Base-by-base conservation (phyloP, 2,113 vertebrate genomes). In the Saccopteryx leptura region DNA sequence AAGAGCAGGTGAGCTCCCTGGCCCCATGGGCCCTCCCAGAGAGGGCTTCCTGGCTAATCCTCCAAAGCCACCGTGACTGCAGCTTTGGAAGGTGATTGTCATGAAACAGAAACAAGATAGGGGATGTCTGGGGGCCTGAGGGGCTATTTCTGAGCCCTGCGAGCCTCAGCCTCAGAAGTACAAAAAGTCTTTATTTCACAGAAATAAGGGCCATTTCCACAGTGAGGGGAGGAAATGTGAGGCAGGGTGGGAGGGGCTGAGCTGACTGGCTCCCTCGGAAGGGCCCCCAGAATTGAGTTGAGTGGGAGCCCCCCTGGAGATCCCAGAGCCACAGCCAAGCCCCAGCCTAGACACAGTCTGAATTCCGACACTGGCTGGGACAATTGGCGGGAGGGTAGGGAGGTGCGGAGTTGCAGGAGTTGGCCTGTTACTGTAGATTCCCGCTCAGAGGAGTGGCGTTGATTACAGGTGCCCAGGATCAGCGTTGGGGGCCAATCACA, bases 131-230 rank as follows among this genome's bases (percentile, higher is more conserved):
- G 52, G 50, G 78, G 79, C 9, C 69, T n/a, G 5, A 71, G 52
- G 50, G 90, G 63, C 78, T 89, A 1, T 71, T 61, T 81, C 46
- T 74, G 54, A 92, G 54, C 11, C 39, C 66, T 58, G 26, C 46
- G 50, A 50, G 19, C 68, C 78, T 91, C 48, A 33, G 50, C 28
- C 86, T 39, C 63, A 46, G 58, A 86, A 88, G 39, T 97, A 95
- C 8, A 97, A 94, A 97, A 96, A 39, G 46, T 92, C 69, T 98
- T 98, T 97, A 98, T 97, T 98, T 97, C 95, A 79, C 83, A 94
- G 96, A 96, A 96, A 93, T 91, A 72, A 96, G 88, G 66, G 94
- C 63, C 48, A n/a, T 88, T 91, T 90, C 89, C 76, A 91, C 1
- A 0, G 82, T 63, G 5, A 2, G 28, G 71, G 63, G 17, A 96